These are phyloP conservation scores for Luperina testacea DNA, from an alignment of 2,888 invertebrate species.

Conservation along the genomic window DNA sequence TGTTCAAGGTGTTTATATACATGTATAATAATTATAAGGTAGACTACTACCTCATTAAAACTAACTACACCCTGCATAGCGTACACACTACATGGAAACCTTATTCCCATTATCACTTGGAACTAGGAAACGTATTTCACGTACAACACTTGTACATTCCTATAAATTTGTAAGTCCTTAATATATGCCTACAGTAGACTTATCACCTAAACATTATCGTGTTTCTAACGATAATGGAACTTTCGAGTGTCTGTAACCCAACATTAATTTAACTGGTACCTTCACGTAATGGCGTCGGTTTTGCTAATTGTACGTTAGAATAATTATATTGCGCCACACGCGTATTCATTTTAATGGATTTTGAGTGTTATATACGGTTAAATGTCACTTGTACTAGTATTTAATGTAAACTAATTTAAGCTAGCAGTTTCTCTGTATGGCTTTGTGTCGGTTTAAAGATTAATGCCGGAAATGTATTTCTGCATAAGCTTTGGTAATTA, in stretches of 20 bases:
- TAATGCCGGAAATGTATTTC: slow-evolving; percentile 47
- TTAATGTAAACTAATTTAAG: slow-evolving; percentile 69
- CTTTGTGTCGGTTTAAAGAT: slow-evolving; percentile 55
- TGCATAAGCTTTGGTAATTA: slow-evolving; percentile 29
- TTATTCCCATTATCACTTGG: slow-evolving; percentile 52
- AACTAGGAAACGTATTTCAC: slow-evolving; percentile 62
- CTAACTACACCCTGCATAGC: slow-evolving; percentile 22
- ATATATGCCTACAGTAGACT: slow-evolving; percentile 70
- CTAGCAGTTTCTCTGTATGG: slow-evolving; percentile 46
- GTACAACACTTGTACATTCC: slow-evolving; percentile 51
- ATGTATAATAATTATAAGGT: slow-evolving; percentile 6
- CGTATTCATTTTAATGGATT: slow-evolving; percentile 86
- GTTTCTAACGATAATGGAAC: slow-evolving; percentile 89
- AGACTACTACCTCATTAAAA: slow-evolving; percentile 37
- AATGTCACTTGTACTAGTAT: slow-evolving; percentile 73
- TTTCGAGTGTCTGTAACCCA: slow-evolving; percentile 88
- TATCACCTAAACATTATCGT: slow-evolving; percentile 83
- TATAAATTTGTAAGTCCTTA: slow-evolving; percentile 53
- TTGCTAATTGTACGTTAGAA: slow-evolving; percentile 88
- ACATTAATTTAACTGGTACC: slow-evolving; percentile 89
- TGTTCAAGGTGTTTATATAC: not conserved
- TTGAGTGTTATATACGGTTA: slow-evolving; percentile 77
- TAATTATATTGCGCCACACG: slow-evolving; percentile 85
- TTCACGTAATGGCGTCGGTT: slow-evolving; percentile 88
- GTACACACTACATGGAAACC: slow-evolving; percentile 45